Conservation (phyloP, 2,888 invertebrate species). For the Latrodectus hesperus region DNA sequence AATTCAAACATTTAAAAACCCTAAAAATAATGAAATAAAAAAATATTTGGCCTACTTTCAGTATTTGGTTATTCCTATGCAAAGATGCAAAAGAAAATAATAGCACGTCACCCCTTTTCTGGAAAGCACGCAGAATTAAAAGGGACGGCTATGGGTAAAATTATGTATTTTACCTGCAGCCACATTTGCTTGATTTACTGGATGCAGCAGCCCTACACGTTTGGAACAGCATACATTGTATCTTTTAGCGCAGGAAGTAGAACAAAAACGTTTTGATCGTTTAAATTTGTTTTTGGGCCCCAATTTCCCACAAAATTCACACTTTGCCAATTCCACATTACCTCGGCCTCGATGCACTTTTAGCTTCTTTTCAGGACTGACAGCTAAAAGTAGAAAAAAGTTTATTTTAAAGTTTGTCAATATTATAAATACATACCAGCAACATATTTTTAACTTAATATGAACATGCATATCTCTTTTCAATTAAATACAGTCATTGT, state of each 20-base stretch:
- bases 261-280: constrained; percentile 85
- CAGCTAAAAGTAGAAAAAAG: constrained; percentile 35
- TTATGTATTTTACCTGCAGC: constrained; percentile 61
- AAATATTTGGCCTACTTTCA: no score
- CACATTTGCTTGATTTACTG: constrained; percentile 49
- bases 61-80: no score
- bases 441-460: neutral
- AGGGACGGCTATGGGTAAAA: constrained; percentile 38
- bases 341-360: constrained; percentile 58
- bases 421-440: neutral
- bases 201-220: constrained; percentile 73
- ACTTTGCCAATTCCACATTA: constrained; percentile 74
- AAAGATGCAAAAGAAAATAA: no score
- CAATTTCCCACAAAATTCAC: constrained; percentile 84
- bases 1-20: neutral
- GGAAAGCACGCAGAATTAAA: neutral
- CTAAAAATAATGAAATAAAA: neutral
- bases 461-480: no score
- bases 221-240: constrained; percentile 76
- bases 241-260: constrained; percentile 83
- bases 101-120: no score
- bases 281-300: constrained; percentile 82
- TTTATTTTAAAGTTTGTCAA: neutral
- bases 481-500: no score
- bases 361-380: constrained; percentile 68